Evolutionary conservation across 2,888 invertebrate genomes (phyloP).

Genomic region (Melinopterus prodromus): DNA sequence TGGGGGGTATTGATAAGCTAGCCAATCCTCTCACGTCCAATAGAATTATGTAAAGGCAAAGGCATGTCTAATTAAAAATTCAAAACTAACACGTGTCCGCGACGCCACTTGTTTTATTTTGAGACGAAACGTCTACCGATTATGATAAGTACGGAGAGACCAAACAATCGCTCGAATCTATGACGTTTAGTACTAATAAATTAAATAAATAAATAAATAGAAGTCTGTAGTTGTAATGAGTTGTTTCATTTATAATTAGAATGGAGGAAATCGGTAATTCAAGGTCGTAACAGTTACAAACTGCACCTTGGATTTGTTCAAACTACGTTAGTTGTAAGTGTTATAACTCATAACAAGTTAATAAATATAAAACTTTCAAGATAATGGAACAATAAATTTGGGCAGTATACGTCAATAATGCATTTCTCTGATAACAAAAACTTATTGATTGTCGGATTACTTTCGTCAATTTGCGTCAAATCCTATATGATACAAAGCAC

Average conservation of each 20-base stretch:
- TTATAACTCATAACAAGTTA: too few species aligned
- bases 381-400: background rate
- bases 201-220: too few species aligned
- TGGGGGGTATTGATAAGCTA: background rate
- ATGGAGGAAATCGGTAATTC: background rate
- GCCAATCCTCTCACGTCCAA: background rate
- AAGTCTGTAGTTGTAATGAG: background rate
- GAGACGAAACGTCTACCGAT: background rate
- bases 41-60: background rate
- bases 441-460: background rate
- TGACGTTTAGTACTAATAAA: too few species aligned
- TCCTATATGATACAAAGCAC: background rate
- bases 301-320: background rate
- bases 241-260: background rate
- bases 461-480: background rate
- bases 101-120: background rate
- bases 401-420: background rate
- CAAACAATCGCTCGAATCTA: too few species aligned
- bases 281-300: background rate
- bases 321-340: too few species aligned
- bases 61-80: slow-evolving; percentile 4
- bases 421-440: background rate
- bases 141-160: background rate
- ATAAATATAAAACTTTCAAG: too few species aligned
- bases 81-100: background rate